Evolutionary conservation across 2,113 vertebrate genomes (phyloP), one percentile per base, ranked within the genome.

Genomic region (Mustelus asterias): DNA sequence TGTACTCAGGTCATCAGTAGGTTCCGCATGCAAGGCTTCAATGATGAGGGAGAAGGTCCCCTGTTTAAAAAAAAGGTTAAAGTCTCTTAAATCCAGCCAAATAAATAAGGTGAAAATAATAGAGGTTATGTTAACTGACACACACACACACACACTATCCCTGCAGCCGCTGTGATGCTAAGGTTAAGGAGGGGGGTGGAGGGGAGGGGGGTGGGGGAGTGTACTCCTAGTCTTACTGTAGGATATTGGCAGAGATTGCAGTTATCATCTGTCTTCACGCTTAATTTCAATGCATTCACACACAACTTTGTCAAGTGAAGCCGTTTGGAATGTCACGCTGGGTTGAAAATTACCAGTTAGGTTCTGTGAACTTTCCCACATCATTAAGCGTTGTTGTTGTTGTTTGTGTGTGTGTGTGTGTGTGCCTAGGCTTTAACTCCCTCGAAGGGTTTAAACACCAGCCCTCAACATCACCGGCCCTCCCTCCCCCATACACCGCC

Each of bases 1-100:
- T 98, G 99, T 99, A 96, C 98, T 98, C 89, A 99, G 98, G 97
- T 99, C 99, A 0, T 99, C 99, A 0, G 98, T 97, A 76, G 99
- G 99, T 96, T 99, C 98, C 0, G 99, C 99, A 96, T 99, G 99
- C 95, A 99, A 97, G 48, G 99, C 99, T 96, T 99, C 99, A 95
- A 99, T 99, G 97, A 99, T 99, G 96, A 99, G 98, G 26, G 99
- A 99, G 97, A 99, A 99, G 83, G 99, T 99, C 78, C 99, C 99
- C 99, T 99, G 69, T 95, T 72, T 6, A 96, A 97, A 96, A 63
- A 95, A 54, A 6, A 60, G 11, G 26, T 29, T 69, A 16, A 8
- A 95, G 44, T 72, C 22, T 18, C 33, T 11, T 76, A 5, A 70
- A 93, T 5, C 89, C 48, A 65, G 58, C 29, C 58, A 33, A 58